Evolutionary conservation across 2,797 vertebrate species (phyloP).

Genomic region (Halcyon leucocephala): DNA sequence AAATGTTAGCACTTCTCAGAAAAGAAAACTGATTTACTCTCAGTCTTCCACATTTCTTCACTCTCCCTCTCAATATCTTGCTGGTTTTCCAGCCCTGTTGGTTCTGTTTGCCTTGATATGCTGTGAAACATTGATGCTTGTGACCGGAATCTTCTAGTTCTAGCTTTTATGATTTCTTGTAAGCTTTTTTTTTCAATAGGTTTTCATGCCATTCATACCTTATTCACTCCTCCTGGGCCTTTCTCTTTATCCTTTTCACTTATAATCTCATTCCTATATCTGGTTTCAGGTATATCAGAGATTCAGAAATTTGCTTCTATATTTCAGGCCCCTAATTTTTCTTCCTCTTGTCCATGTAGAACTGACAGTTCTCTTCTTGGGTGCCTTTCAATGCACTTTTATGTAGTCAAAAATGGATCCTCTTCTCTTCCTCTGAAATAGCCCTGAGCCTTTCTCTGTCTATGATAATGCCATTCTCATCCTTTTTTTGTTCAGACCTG

Average conservation of each 20-base stretch:
- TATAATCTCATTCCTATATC: neutral
- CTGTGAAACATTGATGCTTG: neutral
- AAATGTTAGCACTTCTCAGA: neutral
- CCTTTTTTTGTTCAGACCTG: conserved; percentile 25
- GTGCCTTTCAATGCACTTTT: neutral
- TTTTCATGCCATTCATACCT: neutral
- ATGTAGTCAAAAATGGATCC: neutral
- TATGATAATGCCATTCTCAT: neutral
- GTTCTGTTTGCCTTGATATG: neutral
- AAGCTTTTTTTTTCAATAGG: neutral
- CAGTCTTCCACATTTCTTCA: neutral
- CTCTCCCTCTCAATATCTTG: neutral
- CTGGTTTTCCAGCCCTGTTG: neutral
- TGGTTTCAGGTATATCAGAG: neutral
- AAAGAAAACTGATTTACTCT: neutral
- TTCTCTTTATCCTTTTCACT: neutral
- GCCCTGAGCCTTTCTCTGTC: neutral
- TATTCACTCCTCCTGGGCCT: neutral
- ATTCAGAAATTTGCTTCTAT: neutral
- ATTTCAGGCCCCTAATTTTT: neutral
- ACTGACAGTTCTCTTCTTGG: neutral
- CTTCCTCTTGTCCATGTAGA: neutral
- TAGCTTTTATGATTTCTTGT: neutral
- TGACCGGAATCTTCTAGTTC: neutral
- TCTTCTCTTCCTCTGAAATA: neutral